Evolutionary conservation across 2,888 invertebrate genomes (phyloP).

Genomic region (Drosophila colorata): DNA sequence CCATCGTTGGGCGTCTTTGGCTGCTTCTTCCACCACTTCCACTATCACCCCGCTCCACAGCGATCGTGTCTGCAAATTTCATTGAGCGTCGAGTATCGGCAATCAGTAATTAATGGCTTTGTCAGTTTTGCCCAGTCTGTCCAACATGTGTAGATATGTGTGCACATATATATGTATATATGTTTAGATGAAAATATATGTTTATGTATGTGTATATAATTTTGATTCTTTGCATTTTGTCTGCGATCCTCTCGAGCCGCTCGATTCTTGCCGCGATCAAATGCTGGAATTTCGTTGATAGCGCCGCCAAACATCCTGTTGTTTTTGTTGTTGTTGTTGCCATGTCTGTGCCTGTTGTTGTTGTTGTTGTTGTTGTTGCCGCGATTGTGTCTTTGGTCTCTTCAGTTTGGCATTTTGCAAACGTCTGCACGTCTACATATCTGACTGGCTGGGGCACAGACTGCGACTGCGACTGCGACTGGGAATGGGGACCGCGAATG

Average conservation of each 20-base stretch:
- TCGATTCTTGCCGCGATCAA: slow-evolving; percentile 57
- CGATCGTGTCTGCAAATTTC: slow-evolving; percentile 52
- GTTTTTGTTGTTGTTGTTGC: slow-evolving; percentile 41
- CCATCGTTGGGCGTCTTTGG: slow-evolving; percentile 55
- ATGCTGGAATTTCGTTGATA: slow-evolving; percentile 78
- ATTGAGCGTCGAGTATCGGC: slow-evolving; percentile 72
- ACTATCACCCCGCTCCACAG: not conserved
- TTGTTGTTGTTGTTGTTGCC: slow-evolving; percentile 39
- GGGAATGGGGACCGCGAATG: slow-evolving; percentile 8
- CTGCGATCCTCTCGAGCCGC: slow-evolving; percentile 62
- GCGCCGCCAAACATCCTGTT: slow-evolving; percentile 80
- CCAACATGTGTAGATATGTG: slow-evolving; percentile 44
- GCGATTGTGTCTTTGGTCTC: slow-evolving; percentile 70
- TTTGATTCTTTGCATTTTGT: slow-evolving; percentile 77
- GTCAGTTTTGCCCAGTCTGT: slow-evolving; percentile 45
- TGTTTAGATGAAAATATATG: slow-evolving; percentile 22
- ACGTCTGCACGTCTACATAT: slow-evolving; percentile 79
- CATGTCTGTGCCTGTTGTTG: slow-evolving; percentile 38
- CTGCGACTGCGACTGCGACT: slow-evolving; percentile 34
- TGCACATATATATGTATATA: not conserved
- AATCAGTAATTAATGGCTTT: slow-evolving; percentile 80
- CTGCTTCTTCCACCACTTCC: slow-evolving; percentile 28
- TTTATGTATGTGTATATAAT: slow-evolving; percentile 38
- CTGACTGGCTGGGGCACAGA: slow-evolving; percentile 53
- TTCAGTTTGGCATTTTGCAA: slow-evolving; percentile 76